Evolutionary conservation across 2,113 vertebrate genomes (phyloP).

Genomic region (Oncorhynchus mykiss): DNA sequence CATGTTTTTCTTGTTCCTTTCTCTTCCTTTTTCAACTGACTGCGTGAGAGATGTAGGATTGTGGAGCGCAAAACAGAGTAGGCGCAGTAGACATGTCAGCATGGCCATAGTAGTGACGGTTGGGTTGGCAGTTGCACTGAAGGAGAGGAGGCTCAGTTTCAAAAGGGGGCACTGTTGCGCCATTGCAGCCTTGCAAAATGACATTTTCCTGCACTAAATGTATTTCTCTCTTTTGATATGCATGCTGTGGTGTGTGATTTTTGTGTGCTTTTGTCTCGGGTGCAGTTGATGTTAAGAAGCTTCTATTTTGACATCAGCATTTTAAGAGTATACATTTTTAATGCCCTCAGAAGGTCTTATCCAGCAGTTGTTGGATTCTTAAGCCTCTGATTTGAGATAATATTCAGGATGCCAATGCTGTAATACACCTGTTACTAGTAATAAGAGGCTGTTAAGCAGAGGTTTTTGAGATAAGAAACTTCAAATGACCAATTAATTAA

Average conservation of each 20-base stretch:
- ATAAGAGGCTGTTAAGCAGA: neutral
- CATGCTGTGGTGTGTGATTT: slow-evolving; percentile 8
- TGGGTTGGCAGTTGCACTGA: too few species aligned
- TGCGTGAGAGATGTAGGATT: neutral
- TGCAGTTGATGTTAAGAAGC: slow-evolving; percentile 38
- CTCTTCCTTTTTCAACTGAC: neutral
- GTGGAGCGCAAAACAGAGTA: neutral
- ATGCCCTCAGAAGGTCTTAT: slow-evolving; percentile 30
- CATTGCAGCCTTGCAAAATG: neutral
- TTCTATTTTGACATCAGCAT: slow-evolving; percentile 48
- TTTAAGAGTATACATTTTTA: slow-evolving; percentile 49
- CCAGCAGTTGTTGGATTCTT: slow-evolving; percentile 28
- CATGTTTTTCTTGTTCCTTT: neutral
- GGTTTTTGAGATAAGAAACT: neutral
- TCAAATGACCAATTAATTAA: neutral
- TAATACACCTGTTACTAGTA: neutral
- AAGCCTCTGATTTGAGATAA: slow-evolving; percentile 7
- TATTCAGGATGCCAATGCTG: neutral
- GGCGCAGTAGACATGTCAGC: neutral
- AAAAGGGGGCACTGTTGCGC: slow-evolving; percentile 48
- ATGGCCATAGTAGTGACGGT: too few species aligned
- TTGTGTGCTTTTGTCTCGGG: slow-evolving; percentile 24
- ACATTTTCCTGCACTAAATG: neutral
- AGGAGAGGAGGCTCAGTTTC: slow-evolving; percentile 5
- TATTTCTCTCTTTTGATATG: slow-evolving; percentile 14